These are phyloP conservation scores for Eumaeus atala DNA, from an alignment of 1,140 invertebrate genomes.

Conservation along the genomic window DNA sequence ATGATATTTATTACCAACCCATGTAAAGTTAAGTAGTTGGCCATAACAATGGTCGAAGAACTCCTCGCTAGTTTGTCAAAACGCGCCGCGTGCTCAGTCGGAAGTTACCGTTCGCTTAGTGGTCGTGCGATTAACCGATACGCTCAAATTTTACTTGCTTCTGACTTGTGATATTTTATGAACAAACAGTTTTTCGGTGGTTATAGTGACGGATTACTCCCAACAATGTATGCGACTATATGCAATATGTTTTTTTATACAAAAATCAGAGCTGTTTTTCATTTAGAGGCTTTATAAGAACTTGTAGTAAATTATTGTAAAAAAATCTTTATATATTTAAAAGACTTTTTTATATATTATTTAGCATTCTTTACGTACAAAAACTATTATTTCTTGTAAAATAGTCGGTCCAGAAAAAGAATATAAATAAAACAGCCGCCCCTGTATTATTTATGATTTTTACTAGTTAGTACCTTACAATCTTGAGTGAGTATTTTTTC, in stretches of 20 bases:
- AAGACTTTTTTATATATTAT: not conserved
- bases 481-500: not conserved
- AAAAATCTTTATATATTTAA: not conserved
- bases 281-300: not conserved
- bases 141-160: conserved; percentile 18
- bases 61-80: not conserved
- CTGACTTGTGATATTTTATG: conserved; percentile 5
- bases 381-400: conserved; percentile 3
- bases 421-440: too few relatives aligned
- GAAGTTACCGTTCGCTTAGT: conserved; percentile 23
- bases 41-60: conserved; percentile 6
- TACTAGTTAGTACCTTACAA: not conserved
- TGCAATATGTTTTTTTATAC: conserved; percentile 2
- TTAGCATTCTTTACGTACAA: not conserved
- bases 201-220: conserved; percentile 8
- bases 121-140: conserved; percentile 20
- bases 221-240: conserved; percentile 16
- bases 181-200: conserved; percentile 4
- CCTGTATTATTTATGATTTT: not conserved
- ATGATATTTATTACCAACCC: conserved; percentile 1
- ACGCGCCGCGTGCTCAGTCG: conserved; percentile 15
- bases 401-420: not conserved
- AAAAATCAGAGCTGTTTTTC: not conserved
- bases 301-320: not conserved
- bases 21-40: conserved; percentile 9